Percentiles rank a stretch among this genome's conserved stretches.
phyloP scores from a whole-genome alignment of 2,797 vertebrate species.

The Telmatherina bonti region DNA sequence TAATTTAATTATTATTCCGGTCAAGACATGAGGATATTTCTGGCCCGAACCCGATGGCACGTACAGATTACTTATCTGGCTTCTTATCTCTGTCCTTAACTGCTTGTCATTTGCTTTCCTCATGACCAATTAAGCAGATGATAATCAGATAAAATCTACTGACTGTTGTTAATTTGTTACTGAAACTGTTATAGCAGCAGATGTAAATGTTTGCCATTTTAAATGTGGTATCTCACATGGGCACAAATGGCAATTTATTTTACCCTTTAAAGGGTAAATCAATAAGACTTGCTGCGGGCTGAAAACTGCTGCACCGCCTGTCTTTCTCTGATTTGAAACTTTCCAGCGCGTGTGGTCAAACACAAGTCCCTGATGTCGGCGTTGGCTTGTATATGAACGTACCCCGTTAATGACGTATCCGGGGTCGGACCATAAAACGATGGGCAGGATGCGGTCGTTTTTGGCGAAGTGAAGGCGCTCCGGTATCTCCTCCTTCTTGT shows the following conservation, averaged over 20 bases:
- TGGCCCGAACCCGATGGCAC: neutral
- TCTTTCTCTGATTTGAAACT: conserved; percentile 20
- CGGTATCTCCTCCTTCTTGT: conserved; percentile 90
- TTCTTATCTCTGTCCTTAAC: conserved; percentile 5
- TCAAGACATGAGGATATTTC: conserved; percentile 13
- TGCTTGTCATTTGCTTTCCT: conserved; percentile 12
- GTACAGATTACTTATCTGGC: neutral
- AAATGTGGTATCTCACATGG: conserved; percentile 13
- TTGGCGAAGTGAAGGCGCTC: conserved; percentile 82
- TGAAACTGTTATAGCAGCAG: neutral
- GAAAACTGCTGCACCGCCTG: conserved; percentile 23
- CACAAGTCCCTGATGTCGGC: neutral
- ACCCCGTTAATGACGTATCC: conserved; percentile 95
- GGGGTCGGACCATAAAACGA: conserved; percentile 85
- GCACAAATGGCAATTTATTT: conserved; percentile 32
- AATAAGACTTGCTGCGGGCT: conserved; percentile 29
- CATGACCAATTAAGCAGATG: conserved; percentile 5
- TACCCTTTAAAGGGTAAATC: conserved; percentile 51
- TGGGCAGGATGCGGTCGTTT: conserved; percentile 85
- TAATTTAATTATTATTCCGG: conserved; percentile 25
- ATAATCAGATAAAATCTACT: conserved; percentile 10
- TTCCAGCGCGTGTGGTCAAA: neutral
- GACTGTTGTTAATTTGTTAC: conserved; percentile 28
- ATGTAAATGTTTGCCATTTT: neutral
- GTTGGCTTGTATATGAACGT: conserved; percentile 49